Evolutionary conservation across 2,113 vertebrate species (phyloP).

Genomic region (Podocnemis expansa): DNA sequence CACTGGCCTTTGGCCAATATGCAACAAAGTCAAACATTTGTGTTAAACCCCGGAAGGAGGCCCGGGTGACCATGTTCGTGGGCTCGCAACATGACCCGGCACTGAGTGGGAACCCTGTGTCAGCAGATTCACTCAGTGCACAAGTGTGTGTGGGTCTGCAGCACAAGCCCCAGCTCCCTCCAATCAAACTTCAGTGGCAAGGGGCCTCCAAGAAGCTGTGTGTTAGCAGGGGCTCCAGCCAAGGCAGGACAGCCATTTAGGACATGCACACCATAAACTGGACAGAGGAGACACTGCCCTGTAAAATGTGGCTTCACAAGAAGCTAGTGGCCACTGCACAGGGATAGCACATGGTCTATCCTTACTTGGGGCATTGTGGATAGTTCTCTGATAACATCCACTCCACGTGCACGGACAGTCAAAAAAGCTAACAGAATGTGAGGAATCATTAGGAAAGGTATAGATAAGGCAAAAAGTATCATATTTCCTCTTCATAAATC

Average conservation of each 20-base stretch:
- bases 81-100: conserved; percentile 2
- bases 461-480: too few species aligned
- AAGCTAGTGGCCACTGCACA: background rate
- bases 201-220: background rate
- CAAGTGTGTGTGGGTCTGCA: background rate
- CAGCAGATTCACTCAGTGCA: background rate
- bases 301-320: background rate
- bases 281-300: background rate
- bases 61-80: conserved; percentile 4
- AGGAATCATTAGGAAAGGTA: too few species aligned
- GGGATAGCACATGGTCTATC: background rate
- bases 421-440: too few species aligned
- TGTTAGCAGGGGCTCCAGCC: background rate
- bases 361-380: background rate
- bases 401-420: too few species aligned
- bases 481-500: too few species aligned
- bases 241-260: background rate
- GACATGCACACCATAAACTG: background rate
- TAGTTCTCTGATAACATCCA: too few species aligned
- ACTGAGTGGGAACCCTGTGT: background rate
- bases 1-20: background rate
- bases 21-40: conserved; percentile 7
- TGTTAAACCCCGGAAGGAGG: background rate
- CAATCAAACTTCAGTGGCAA: background rate
- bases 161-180: background rate